Evolutionary conservation across 2,113 vertebrate genomes (phyloP).

Genomic region (Penelope pileata): DNA sequence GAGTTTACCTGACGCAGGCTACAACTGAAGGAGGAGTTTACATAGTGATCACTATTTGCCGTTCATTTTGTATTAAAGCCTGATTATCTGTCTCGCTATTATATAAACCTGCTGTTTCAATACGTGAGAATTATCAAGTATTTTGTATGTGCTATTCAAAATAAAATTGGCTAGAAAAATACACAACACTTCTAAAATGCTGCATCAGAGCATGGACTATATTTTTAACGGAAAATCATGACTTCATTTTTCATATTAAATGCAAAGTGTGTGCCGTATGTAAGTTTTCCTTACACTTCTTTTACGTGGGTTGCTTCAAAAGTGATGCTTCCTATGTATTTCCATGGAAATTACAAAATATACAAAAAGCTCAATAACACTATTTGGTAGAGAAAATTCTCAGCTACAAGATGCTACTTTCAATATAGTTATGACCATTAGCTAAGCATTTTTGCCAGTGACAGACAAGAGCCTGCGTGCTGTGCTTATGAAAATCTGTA

Average conservation of each 20-base stretch:
- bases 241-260: background rate
- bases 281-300: background rate
- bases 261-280: background rate
- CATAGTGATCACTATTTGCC: background rate
- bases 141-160: background rate
- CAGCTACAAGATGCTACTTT: no score
- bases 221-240: background rate
- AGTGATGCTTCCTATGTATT: no score
- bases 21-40: background rate
- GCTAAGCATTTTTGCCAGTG: no score
- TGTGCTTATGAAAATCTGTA: no score
- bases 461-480: no score
- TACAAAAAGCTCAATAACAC: no score
- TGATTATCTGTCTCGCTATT: background rate
- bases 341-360: no score
- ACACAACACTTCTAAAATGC: background rate
- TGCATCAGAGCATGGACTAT: background rate
- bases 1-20: background rate
- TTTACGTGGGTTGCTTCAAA: background rate
- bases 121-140: background rate
- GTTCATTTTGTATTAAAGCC: background rate
- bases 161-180: background rate
- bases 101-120: background rate
- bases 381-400: no score
- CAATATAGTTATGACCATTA: no score